phyloP scores from a whole-genome alignment of 2,113 vertebrate species.

The Emydura subglobosa region DNA sequence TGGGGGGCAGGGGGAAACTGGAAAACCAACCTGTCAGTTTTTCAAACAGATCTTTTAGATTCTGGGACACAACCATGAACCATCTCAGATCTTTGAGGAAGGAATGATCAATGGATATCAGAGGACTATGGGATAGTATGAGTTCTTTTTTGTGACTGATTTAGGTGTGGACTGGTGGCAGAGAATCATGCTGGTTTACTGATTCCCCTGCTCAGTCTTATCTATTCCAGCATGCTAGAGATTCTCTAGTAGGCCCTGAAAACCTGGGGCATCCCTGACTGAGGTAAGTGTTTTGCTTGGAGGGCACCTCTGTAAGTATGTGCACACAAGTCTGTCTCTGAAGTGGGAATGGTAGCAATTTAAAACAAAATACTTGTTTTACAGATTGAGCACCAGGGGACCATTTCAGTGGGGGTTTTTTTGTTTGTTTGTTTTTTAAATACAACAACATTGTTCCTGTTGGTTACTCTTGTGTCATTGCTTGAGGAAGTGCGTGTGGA shows the following conservation, averaged over 20 bases:
- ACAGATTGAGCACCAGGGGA: not conserved
- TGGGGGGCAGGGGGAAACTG: not conserved
- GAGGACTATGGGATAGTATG: not conserved
- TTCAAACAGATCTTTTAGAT: not conserved
- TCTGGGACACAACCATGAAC: not conserved
- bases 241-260: constrained; percentile 17
- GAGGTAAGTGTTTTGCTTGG: not conserved
- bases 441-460: not conserved
- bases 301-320: not conserved
- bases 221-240: not conserved
- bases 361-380: not conserved
- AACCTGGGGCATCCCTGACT: not conserved
- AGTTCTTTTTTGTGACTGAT: not conserved
- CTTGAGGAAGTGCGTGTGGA: not conserved
- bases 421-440: not conserved
- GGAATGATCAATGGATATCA: not conserved
- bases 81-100: not conserved
- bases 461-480: not conserved
- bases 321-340: not conserved
- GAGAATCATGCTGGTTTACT: not conserved
- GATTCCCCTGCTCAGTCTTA: not conserved
- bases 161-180: not conserved
- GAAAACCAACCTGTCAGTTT: not conserved
- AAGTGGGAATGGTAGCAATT: not conserved
- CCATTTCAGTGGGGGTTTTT: not conserved